Percentiles rank a stretch among this genome's conserved stretches.
Evolutionary conservation across 2,797 vertebrate species (phyloP).

Genomic region (Oreochromis grahami): DNA sequence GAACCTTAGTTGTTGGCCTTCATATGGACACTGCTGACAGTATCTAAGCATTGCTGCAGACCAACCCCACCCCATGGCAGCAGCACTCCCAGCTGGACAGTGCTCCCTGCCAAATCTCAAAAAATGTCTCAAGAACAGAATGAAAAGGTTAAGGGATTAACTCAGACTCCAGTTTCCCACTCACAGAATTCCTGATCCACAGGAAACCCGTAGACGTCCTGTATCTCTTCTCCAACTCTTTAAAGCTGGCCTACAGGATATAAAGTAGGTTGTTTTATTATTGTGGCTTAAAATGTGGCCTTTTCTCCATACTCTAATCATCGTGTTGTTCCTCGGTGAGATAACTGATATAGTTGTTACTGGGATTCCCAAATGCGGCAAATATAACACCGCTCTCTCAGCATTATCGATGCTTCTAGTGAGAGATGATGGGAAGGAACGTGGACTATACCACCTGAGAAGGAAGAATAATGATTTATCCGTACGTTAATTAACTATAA

Average conservation of each 20-base stretch:
- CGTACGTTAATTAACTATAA: background rate
- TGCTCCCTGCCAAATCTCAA: background rate
- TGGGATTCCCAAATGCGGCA: background rate
- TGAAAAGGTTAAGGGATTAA: background rate
- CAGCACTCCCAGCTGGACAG: background rate
- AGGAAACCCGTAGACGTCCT: rapidly evolving
- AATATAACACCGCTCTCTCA: background rate
- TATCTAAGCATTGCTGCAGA: background rate
- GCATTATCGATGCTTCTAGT: background rate
- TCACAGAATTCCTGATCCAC: background rate
- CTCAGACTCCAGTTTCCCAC: background rate
- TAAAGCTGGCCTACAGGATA: background rate
- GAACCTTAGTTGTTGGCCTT: background rate
- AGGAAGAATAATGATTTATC: background rate
- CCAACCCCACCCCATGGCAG: background rate
- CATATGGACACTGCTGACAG: rapidly evolving
- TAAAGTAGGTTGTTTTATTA: background rate
- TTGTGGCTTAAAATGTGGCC: background rate
- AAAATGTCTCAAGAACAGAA: background rate
- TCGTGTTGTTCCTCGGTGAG: background rate
- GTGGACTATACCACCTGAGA: rapidly evolving
- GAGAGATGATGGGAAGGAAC: background rate
- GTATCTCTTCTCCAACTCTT: background rate
- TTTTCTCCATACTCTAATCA: background rate
- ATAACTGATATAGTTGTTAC: background rate